Conservation (phyloP, 2,888 invertebrate genomes). For the Crioceris asparagi region DNA sequence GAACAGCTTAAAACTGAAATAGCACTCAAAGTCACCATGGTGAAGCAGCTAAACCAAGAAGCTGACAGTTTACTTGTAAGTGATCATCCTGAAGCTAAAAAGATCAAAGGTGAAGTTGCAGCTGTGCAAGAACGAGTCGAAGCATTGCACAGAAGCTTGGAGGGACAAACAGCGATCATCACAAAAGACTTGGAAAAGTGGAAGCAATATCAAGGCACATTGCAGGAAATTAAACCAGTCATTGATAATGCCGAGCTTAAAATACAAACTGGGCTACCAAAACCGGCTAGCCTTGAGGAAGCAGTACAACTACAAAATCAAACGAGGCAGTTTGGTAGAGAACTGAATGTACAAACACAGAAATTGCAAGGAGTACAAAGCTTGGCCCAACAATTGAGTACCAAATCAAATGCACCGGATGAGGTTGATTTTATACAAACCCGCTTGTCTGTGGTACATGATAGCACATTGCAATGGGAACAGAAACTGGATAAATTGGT, state of each 20-base stretch:
- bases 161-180: conserved; percentile 64
- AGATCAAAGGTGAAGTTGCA: conserved; percentile 63
- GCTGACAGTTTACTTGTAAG: conserved; percentile 59
- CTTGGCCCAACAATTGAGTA: conserved; percentile 64
- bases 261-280: conserved; percentile 57
- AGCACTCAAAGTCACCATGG: conserved; percentile 58
- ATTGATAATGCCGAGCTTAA: conserved; percentile 80
- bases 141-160: conserved; percentile 63
- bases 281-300: conserved; percentile 69
- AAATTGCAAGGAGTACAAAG: conserved; percentile 63
- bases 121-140: conserved; percentile 66
- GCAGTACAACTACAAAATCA: conserved; percentile 67
- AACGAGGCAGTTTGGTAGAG: conserved; percentile 60
- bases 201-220: conserved; percentile 71
- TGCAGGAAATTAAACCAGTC: conserved; percentile 78
- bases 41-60: conserved; percentile 60
- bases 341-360: conserved; percentile 66
- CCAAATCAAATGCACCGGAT: conserved; percentile 67
- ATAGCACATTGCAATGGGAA: conserved; percentile 66
- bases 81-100: conserved; percentile 60
- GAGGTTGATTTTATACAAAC: conserved; percentile 77
- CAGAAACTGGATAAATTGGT: conserved; percentile 70
- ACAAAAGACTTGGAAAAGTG: conserved; percentile 72
- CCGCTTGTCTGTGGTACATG: conserved; percentile 76
- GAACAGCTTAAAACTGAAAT: conserved; percentile 67